A percentile compares a stretch with the other conserved stretches of the same genome.
These are phyloP conservation scores for Helogale parvula DNA, from an alignment of 2,113 vertebrate genomes.

Conservation along the genomic window DNA sequence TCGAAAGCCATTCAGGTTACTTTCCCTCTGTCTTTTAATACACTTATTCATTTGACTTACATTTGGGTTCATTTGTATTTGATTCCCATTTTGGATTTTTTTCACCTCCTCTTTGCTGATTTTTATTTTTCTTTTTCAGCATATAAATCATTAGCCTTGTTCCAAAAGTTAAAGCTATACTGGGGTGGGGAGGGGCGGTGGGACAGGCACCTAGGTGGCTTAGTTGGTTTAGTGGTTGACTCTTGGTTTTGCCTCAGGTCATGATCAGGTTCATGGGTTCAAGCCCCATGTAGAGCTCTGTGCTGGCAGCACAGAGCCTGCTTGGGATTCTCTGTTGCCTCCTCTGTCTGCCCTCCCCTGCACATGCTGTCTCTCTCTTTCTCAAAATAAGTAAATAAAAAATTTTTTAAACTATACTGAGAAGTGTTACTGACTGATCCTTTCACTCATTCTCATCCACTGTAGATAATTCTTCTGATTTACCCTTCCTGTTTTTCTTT, in stretches of 20 bases:
- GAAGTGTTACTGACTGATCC: background rate
- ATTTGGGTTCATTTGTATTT: slow-evolving; percentile 19
- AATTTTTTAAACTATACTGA: background rate
- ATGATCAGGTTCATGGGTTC: too few relatives aligned
- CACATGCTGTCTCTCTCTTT: too few relatives aligned
- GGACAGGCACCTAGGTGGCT: too few relatives aligned
- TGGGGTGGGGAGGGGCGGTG: too few relatives aligned
- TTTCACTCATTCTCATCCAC: background rate
- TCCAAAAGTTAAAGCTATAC: background rate
- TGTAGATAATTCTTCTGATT: background rate
- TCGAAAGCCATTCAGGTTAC: background rate
- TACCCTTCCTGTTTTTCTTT: background rate
- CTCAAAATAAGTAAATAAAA: too few relatives aligned
- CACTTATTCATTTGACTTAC: background rate
- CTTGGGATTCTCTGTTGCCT: too few relatives aligned
- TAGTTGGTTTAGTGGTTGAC: too few relatives aligned
- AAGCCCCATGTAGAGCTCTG: too few relatives aligned
- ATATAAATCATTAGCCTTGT: slow-evolving; percentile 25
- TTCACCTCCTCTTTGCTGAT: background rate
- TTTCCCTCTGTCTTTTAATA: background rate
- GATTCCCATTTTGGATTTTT: slow-evolving; percentile 26
- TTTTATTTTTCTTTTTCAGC: slow-evolving; percentile 26
- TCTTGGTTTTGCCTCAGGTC: too few relatives aligned
- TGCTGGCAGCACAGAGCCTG: too few relatives aligned
- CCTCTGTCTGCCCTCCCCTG: too few relatives aligned